These are phyloP conservation scores for Neelides folsomi DNA, from an alignment of 2,888 invertebrate genomes.

Conservation along the genomic window DNA sequence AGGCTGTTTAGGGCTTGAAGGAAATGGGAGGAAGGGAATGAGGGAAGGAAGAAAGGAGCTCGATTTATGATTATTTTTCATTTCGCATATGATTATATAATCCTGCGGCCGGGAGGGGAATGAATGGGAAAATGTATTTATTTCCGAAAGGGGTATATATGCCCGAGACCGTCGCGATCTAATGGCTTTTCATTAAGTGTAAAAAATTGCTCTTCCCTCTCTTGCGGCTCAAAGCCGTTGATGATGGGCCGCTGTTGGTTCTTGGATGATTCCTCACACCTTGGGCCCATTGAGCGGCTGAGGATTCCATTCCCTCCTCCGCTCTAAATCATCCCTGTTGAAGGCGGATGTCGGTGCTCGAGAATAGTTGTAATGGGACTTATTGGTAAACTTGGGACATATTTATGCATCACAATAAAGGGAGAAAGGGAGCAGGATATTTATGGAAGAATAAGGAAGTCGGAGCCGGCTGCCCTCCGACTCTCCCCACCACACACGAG, in stretches of 20 bases:
- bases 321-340: conserved; percentile 25
- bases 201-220: conserved; percentile 18
- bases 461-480: conserved; percentile 1
- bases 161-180: conserved; percentile 12
- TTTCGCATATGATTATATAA: conserved; percentile 27
- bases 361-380: conserved; percentile 26
- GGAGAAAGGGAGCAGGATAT: conserved; percentile 20
- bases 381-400: conserved; percentile 32
- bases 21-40: conserved; percentile 4
- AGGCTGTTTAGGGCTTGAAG: conserved; percentile 8
- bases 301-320: background rate
- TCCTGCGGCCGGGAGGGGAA: conserved; percentile 21
- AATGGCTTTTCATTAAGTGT: conserved; percentile 29
- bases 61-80: conserved; percentile 30
- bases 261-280: background rate
- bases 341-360: conserved; percentile 21
- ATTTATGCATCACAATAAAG: conserved; percentile 25
- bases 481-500: conserved; percentile 7
- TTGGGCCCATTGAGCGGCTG: conserved; percentile 1
- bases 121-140: conserved; percentile 15
- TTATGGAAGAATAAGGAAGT: conserved; percentile 28
- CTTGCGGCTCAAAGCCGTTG: no score
- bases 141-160: no score
- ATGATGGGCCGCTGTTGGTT: no score
- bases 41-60: conserved; percentile 8